These are phyloP conservation scores for Andrena flavipes DNA, from an alignment of 2,888 invertebrate species.

Conservation along the genomic window DNA sequence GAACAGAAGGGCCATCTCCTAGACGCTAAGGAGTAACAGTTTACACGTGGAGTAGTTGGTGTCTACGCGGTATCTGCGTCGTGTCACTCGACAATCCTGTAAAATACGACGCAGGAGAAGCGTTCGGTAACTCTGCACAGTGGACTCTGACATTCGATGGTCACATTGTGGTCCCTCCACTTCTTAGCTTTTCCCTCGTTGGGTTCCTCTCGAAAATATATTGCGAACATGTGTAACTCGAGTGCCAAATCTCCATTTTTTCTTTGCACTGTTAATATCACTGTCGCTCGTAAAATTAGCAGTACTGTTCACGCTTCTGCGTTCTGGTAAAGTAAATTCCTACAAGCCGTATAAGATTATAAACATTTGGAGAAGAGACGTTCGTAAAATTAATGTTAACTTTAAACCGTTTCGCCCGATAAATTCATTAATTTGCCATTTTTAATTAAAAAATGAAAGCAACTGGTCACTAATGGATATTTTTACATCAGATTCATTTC, in stretches of 20 bases:
- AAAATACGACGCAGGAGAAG: conserved; percentile 27
- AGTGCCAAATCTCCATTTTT: background rate
- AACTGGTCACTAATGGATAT: too few species aligned
- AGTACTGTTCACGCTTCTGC: background rate
- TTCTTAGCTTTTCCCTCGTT: background rate
- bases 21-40: conserved; percentile 5
- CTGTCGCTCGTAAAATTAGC: background rate
- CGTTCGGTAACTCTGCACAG: conserved; percentile 5
- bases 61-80: conserved; percentile 36
- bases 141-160: background rate
- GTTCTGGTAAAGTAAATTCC: background rate
- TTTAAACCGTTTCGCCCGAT: too few species aligned
- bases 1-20: conserved; percentile 7
- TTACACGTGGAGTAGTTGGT: conserved; percentile 29
- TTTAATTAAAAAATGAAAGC: too few species aligned
- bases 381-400: too few species aligned
- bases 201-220: background rate
- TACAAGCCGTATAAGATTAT: background rate
- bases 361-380: too few species aligned
- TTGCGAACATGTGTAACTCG: background rate
- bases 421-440: too few species aligned
- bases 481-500: too few species aligned
- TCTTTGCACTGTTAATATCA: background rate
- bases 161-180: background rate
- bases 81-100: conserved; percentile 45